A percentile compares a stretch with the other conserved stretches of the same genome.
phyloP scores from a whole-genome alignment of 2,888 invertebrate genomes.

The Megamerina dolium region DNA sequence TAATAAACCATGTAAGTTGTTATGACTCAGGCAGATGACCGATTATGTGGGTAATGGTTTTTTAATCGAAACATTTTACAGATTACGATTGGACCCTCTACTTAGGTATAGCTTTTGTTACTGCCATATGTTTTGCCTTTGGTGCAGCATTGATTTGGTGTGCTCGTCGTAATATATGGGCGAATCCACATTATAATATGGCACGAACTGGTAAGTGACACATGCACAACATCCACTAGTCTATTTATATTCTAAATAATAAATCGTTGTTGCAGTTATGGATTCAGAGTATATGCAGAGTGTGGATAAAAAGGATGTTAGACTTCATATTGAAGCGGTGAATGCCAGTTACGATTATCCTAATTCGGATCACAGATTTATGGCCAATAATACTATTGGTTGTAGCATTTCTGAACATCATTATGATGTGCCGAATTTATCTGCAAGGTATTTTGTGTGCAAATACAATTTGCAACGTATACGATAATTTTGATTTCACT shows the following conservation, averaged over 20 bases:
- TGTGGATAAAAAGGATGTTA: constrained; percentile 71
- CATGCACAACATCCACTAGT: not conserved
- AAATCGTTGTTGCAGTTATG: constrained; percentile 59
- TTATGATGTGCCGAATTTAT: constrained; percentile 82
- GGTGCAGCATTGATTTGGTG: constrained; percentile 44
- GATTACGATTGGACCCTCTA: constrained; percentile 50
- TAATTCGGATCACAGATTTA: constrained; percentile 50
- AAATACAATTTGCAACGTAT: not conserved
- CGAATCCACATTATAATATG: constrained; percentile 47
- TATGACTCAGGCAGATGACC: no score
- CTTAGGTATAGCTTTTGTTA: constrained; percentile 45
- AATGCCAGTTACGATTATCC: constrained; percentile 81
- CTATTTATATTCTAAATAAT: not conserved
- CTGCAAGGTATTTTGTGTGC: constrained; percentile 53
- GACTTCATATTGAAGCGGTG: constrained; percentile 53
- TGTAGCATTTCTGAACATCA: constrained; percentile 74
- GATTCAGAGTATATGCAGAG: constrained; percentile 84
- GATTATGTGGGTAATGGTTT: no score
- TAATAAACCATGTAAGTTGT: no score
- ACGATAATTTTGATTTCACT: constrained; percentile 3
- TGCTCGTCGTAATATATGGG: constrained; percentile 41
- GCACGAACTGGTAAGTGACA: constrained; percentile 42
- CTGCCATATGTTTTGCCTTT: constrained; percentile 43
- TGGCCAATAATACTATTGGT: constrained; percentile 41
- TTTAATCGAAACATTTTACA: no score